phyloP scores from a whole-genome alignment of 2,113 vertebrate genomes.

The Hippoglossus stenolepis region DNA sequence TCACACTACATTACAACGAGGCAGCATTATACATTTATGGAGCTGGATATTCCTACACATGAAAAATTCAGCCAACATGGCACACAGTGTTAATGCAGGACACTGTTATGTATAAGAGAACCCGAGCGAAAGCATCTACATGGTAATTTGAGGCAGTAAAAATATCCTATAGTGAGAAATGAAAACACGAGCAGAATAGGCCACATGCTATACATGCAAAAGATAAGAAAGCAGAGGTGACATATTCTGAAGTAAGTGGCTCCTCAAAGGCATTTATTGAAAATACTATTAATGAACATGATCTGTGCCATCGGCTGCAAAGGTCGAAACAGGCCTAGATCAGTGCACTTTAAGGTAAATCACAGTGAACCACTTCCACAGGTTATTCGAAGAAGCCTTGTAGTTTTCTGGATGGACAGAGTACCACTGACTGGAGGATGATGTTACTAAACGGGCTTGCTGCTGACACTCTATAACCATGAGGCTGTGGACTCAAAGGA shows the following conservation, averaged over 20 bases:
- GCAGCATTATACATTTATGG: slow-evolving; percentile 26
- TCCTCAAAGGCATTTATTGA: background rate
- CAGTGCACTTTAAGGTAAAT: background rate
- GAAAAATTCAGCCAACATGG: slow-evolving; percentile 11
- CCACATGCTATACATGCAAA: background rate
- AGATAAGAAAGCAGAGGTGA: slow-evolving; percentile 52
- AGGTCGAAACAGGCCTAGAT: background rate
- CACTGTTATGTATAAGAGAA: background rate
- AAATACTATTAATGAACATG: background rate
- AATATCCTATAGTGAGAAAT: background rate
- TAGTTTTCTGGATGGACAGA: background rate
- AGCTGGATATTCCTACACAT: slow-evolving; percentile 6
- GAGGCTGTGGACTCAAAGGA: slow-evolving; percentile 8
- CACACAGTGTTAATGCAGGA: background rate
- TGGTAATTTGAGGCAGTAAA: background rate
- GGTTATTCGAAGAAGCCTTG: background rate
- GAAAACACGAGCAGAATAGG: background rate
- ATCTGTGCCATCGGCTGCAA: background rate
- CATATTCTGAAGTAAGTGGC: background rate
- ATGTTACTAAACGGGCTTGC: slow-evolving; percentile 1
- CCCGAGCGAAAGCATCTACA: background rate
- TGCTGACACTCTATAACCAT: slow-evolving; percentile 20
- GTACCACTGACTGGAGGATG: background rate
- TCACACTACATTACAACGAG: slow-evolving; percentile 27
- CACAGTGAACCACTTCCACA: background rate